Percentiles rank a stretch among this genome's conserved stretches.
These are phyloP conservation scores for Salvelinus sp. DNA, from an alignment of 2,113 vertebrate genomes.

Conservation along the genomic window DNA sequence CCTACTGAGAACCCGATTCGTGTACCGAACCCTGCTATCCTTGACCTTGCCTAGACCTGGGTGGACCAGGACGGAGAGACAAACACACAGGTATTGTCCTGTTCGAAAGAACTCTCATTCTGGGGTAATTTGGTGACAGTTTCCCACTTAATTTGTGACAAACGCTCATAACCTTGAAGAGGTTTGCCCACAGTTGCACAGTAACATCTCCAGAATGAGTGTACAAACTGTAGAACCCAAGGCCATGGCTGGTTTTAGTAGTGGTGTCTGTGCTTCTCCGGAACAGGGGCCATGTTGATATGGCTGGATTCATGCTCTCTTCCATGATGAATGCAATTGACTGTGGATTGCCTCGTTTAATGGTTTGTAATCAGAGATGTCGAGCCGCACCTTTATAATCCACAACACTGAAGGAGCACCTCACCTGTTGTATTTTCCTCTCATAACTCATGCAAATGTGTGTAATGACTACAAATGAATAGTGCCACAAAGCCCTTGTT, in stretches of 20 bases:
- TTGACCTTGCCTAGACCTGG: too few species aligned
- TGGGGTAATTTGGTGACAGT: too few species aligned
- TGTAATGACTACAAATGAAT: slow-evolving; percentile 61
- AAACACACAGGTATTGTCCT: too few species aligned
- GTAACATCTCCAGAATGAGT: too few species aligned
- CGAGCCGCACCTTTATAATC: slow-evolving; percentile 58
- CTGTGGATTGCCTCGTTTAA: slow-evolving; percentile 52
- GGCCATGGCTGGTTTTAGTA: neutral
- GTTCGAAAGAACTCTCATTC: too few species aligned
- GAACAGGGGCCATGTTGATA: neutral
- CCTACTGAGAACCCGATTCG: too few species aligned
- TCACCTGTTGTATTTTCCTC: slow-evolving; percentile 61
- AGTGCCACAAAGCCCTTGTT: slow-evolving; percentile 42
- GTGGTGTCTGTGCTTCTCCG: neutral
- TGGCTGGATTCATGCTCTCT: slow-evolving; percentile 13
- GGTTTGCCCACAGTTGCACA: too few species aligned
- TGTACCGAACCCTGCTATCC: too few species aligned
- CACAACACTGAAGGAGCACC: slow-evolving; percentile 35
- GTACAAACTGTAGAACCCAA: neutral
- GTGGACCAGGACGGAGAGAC: too few species aligned
- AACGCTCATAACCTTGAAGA: too few species aligned
- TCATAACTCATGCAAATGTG: slow-evolving; percentile 60
- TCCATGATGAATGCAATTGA: slow-evolving; percentile 45
- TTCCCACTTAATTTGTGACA: too few species aligned
- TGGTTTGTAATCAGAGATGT: slow-evolving; percentile 61